Percentiles rank a stretch among this genome's conserved stretches.
Conservation (phyloP, 2,113 vertebrate genomes). For the Ctenomys sociabilis region DNA sequence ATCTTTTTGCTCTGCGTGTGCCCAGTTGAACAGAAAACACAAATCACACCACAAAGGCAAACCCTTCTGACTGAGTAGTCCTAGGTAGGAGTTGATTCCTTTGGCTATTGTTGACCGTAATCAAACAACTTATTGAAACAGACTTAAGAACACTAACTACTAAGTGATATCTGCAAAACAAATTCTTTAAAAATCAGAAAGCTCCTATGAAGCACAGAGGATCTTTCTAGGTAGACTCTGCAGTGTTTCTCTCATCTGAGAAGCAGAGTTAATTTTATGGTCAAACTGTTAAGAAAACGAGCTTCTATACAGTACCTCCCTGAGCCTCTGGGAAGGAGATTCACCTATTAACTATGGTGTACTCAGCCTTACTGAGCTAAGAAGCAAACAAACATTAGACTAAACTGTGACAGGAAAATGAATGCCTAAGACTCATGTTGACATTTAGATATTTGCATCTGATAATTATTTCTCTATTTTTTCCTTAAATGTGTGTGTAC, state of each 20-base stretch:
- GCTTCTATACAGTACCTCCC: rapidly evolving
- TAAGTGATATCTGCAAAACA: background rate
- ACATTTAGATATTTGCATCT: background rate
- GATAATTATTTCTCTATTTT: background rate
- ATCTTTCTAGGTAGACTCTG: background rate
- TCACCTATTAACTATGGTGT: background rate
- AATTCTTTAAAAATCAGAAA: background rate
- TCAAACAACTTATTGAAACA: background rate
- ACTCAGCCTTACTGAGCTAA: background rate
- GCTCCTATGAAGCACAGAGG: background rate
- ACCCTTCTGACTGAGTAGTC: background rate
- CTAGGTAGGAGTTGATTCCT: background rate
- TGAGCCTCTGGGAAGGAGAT: background rate
- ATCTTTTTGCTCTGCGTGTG: background rate
- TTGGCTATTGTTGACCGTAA: background rate
- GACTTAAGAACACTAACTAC: background rate
- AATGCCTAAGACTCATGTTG: background rate
- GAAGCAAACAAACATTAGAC: background rate
- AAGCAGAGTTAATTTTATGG: background rate
- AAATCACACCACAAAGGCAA: background rate
- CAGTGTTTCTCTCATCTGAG: background rate
- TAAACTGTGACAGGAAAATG: background rate
- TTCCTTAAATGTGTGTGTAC: background rate
- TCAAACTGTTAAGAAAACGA: background rate
- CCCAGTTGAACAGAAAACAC: background rate